Evolutionary conservation across 2,888 invertebrate species (phyloP).

Genomic region (Drosophila anomalata): DNA sequence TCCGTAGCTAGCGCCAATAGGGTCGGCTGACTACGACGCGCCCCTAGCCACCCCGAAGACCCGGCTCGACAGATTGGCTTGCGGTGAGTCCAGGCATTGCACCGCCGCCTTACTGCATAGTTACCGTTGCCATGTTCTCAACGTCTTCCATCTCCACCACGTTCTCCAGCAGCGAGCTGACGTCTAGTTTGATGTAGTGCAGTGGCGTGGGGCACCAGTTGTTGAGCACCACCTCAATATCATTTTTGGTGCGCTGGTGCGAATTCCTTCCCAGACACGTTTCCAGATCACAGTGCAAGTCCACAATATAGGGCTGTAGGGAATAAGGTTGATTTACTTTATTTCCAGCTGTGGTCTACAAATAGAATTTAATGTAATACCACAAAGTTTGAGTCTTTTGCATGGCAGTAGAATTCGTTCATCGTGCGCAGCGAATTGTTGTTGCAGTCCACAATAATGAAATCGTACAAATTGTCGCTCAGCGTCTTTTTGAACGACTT

Average conservation of each 20-base stretch:
- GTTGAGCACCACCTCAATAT: conserved; percentile 89
- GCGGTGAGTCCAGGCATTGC: conserved; percentile 1
- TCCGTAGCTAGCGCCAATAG: background rate
- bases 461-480: conserved; percentile 94
- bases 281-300: conserved; percentile 92
- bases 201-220: conserved; percentile 91
- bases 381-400: conserved; percentile 85
- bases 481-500: conserved; percentile 96
- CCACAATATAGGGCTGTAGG: conserved; percentile 93
- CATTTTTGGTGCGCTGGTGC: conserved; percentile 91
- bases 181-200: conserved; percentile 92
- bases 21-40: background rate
- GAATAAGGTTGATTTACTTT: background rate
- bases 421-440: conserved; percentile 93
- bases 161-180: conserved; percentile 92
- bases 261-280: conserved; percentile 93
- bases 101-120: conserved; percentile 54
- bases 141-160: conserved; percentile 93
- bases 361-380: conserved; percentile 50
- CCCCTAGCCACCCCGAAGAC: background rate
- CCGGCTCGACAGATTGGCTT: background rate
- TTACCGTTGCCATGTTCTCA: conserved; percentile 84
- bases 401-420: conserved; percentile 94
- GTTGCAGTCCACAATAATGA: conserved; percentile 96
- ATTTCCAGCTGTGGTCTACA: background rate